phyloP scores from a whole-genome alignment of 1,140 invertebrate genomes.

The Helicoverpa zea region DNA sequence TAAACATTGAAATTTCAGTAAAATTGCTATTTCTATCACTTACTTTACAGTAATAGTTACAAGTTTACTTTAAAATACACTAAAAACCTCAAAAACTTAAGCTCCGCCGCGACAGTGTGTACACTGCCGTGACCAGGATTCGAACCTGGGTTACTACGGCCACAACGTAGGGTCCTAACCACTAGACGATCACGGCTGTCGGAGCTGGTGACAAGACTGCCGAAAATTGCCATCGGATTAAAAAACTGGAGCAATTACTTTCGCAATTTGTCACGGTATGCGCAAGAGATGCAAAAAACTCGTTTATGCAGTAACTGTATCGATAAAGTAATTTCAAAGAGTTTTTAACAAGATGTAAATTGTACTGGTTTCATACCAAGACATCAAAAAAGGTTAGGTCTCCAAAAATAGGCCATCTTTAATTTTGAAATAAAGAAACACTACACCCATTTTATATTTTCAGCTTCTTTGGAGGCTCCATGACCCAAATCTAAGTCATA shows the following conservation, averaged over 20 bases:
- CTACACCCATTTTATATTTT: too few species aligned
- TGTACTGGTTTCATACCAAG: too few species aligned
- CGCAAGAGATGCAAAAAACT: conserved; percentile 25
- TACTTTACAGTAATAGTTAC: background rate
- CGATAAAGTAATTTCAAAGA: too few species aligned
- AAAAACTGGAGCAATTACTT: conserved; percentile 14
- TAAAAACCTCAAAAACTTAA: conserved; percentile 23
- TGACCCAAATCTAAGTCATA: too few species aligned
- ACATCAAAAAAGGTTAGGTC: too few species aligned
- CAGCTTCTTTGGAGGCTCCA: too few species aligned
- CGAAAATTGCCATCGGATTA: background rate
- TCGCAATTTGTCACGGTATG: conserved; percentile 14
- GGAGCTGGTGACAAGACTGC: conserved; percentile 47
- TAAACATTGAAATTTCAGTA: too few species aligned
- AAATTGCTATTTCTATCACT: background rate
- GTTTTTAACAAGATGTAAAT: too few species aligned
- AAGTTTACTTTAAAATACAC: background rate
- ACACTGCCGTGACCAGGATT: conserved; percentile 69
- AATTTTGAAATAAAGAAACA: too few species aligned
- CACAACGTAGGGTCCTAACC: conserved; percentile 79
- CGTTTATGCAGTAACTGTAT: conserved; percentile 16
- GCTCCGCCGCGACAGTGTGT: conserved; percentile 42
- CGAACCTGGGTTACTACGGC: conserved; percentile 78
- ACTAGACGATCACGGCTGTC: conserved; percentile 69
- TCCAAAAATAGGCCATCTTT: too few species aligned